Base-by-base conservation (phyloP, 1,140 invertebrate genomes). In the Zaprionus africanus region DNA sequence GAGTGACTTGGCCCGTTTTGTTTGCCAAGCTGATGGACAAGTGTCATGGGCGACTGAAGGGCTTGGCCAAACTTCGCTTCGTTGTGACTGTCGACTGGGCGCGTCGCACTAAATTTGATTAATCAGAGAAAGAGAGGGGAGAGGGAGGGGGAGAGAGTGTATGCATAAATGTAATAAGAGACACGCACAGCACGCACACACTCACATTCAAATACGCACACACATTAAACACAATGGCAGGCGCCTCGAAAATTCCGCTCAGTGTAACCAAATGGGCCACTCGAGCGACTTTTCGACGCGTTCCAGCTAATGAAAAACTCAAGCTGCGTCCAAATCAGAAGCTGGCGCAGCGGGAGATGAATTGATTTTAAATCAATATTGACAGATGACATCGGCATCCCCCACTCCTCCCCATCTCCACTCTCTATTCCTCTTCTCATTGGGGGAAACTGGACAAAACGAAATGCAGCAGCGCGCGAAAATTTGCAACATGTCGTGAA, bases 301-400 rank as follows among this genome's bases (percentile, higher is more conserved):
- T 51, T 51, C 43, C 34, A 68, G 79, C 79, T 86, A 86, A 86
- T 86, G 82, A 82, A 82, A 86, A 87, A 64, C 84, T 86, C 82
- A 82, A 87, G 83, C 82, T 86, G 82, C 58, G 82, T 51, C 31
- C 64, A 85, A 87, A 88, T 88, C 84, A 83, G 70, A 70, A 78
- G 64, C 64, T 76, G 61, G 41, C 81, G 64, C 84, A 87, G 58
- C 78, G 84, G 84, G 78, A 87, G 84, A 90, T 90, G 85, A 88
- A 90, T 88, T 88, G 84, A 90, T 88, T 88, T 90, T 81, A 84
- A 88, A 88, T 88, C 78, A 90, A 90, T 88, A 88, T 88, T 88
- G 84, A 88, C 84, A 88, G 84, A 78, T 81, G 84, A 87, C 84
- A 87, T 74, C 79, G 78, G 38, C 69, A 70, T 60, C 71, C 41